phyloP scores from a whole-genome alignment of 2,113 vertebrate species.

The Cariama cristata region DNA sequence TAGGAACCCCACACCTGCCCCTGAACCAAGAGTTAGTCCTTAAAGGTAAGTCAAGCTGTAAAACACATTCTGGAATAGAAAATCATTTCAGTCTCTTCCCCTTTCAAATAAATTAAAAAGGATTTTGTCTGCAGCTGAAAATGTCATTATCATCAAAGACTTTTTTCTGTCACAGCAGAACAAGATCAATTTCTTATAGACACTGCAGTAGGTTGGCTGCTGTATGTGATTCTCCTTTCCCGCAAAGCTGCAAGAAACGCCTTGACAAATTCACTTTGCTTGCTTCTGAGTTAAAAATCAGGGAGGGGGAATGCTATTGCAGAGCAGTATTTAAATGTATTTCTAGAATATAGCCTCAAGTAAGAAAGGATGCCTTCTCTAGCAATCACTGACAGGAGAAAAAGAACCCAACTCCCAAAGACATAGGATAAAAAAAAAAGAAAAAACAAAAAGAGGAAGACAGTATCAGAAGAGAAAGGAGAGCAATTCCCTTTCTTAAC shows the following conservation, averaged over 20 bases:
- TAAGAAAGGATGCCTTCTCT: neutral
- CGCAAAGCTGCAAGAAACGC: neutral
- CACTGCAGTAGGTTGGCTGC: neutral
- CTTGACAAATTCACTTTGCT: constrained; percentile 36
- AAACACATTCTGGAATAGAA: neutral
- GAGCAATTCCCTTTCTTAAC: neutral
- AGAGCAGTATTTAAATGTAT: neutral
- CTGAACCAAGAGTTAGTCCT: neutral
- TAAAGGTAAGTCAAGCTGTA: neutral
- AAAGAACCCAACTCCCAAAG: neutral
- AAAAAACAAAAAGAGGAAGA: accelerated
- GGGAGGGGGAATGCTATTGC: neutral
- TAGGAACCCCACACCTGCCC: neutral
- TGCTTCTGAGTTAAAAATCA: neutral
- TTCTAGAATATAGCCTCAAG: neutral
- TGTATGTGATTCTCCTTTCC: neutral
- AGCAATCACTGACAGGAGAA: neutral
- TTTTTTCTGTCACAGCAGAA: constrained; percentile 56
- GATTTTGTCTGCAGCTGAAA: constrained; percentile 56
- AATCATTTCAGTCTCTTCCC: constrained; percentile 15
- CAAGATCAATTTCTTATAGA: constrained; percentile 54
- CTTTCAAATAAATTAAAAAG: constrained; percentile 59
- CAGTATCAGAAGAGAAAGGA: neutral
- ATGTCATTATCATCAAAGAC: constrained; percentile 62
- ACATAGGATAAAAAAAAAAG: neutral